These are phyloP conservation scores for Trichosurus vulpecula DNA, from an alignment of 2,797 vertebrate genomes.

Conservation along the genomic window DNA sequence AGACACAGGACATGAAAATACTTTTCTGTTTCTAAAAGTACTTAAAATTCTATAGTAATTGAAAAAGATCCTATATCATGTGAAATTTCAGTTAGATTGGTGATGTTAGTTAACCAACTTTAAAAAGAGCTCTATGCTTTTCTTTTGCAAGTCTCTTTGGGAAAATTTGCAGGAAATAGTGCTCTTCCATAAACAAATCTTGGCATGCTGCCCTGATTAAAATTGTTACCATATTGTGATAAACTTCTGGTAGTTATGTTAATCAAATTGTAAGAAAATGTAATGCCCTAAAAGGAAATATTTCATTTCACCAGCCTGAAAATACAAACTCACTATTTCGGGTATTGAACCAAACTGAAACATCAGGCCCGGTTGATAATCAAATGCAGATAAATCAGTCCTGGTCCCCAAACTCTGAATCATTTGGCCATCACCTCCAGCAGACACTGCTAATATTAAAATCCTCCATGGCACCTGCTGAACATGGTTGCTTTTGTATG, in stretches of 20 bases:
- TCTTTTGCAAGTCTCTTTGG: slow-evolving; percentile 52
- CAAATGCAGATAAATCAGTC: slow-evolving; percentile 52
- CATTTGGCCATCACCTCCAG: slow-evolving; percentile 49
- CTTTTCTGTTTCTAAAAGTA: neutral
- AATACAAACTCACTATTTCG: slow-evolving; percentile 57
- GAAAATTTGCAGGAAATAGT: slow-evolving; percentile 44
- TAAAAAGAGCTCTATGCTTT: slow-evolving; percentile 45
- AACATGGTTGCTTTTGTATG: slow-evolving; percentile 68
- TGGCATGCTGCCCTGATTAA: slow-evolving; percentile 60
- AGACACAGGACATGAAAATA: neutral
- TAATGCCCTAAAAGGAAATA: slow-evolving; percentile 56
- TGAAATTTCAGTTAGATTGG: slow-evolving; percentile 45
- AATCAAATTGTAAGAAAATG: slow-evolving; percentile 51
- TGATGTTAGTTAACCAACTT: slow-evolving; percentile 33
- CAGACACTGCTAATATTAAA: slow-evolving; percentile 62
- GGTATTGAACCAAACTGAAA: slow-evolving; percentile 46
- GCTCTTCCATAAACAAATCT: slow-evolving; percentile 19
- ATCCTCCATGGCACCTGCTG: slow-evolving; percentile 65
- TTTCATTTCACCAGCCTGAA: slow-evolving; percentile 53
- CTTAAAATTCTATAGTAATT: neutral
- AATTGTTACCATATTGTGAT: slow-evolving; percentile 61
- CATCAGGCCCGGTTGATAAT: slow-evolving; percentile 52
- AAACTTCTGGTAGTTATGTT: slow-evolving; percentile 49
- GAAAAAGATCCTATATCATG: neutral
- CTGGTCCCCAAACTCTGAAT: slow-evolving; percentile 1